Evolutionary conservation across 1,140 invertebrate genomes (phyloP), one percentile per base, ranked within the genome.

Genomic region (Hycleus phaleratus): DNA sequence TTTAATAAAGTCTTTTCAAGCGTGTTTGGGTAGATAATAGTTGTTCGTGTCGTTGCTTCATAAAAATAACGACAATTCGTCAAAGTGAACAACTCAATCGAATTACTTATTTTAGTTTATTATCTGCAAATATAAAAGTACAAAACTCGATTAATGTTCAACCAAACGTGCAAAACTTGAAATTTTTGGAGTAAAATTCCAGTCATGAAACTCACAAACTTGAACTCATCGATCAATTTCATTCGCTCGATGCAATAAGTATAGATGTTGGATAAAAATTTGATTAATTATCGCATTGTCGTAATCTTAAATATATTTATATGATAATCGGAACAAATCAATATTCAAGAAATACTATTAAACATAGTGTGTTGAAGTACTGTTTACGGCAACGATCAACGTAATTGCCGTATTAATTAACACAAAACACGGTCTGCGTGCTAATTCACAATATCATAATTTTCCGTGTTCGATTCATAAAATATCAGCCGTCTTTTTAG

Each of bases 371-470:
- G 18, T 18, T 26, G 50, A 38, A 56, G 56, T 50, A 49, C 46
- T 38, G 7, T 57, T 46, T 51, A 47, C 44, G 43, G 40, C 59
- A 45, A 47, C 43, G 56, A 59, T 59, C 50, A 39, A 49, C 50
- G 62, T 66, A 68, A 66, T 68, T 63, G 59, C 64, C 61, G 57
- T 63, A 68, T 66, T 66, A 68, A 68, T 68, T 68, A 68, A 66
- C 58, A 57, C 62, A 46, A 50, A 65, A 65, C 67, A 68, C 56
- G 61, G 62, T 45, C 52, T 68, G 67, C 67, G 67, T 68, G 67
- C 61, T 56, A 61, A 54, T 65, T 68, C 61, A 62, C 64, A 64
- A 62, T 66, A 63, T 66, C 66, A 66, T 68, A 66, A 68, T 64
- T 68, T 62, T 48, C 32, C 43, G 58, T 55, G 48, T 58, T 54